Evolutionary conservation across 2,888 invertebrate genomes (phyloP).

Genomic region (Rosalia funebris): DNA sequence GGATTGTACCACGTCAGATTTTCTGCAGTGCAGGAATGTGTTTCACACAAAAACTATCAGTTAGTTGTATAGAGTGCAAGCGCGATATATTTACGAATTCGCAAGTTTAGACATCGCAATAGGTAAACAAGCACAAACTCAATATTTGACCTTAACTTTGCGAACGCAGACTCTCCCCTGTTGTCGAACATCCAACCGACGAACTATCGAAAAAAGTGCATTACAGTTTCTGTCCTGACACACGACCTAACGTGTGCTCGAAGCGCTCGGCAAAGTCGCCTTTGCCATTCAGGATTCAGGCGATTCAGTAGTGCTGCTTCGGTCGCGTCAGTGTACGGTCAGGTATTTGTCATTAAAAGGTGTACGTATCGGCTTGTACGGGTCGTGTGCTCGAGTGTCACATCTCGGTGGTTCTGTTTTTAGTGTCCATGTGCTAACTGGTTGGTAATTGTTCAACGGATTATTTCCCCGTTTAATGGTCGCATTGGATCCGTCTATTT

Average conservation of each 20-base stretch:
- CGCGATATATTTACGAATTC: too few relatives aligned
- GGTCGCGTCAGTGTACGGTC: constrained; percentile 39
- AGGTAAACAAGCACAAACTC: too few relatives aligned
- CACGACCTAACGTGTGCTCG: constrained; percentile 12
- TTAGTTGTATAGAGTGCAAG: too few relatives aligned
- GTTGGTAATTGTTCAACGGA: background rate
- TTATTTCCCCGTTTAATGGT: background rate
- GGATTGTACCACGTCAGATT: too few relatives aligned
- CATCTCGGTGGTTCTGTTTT: constrained; percentile 29
- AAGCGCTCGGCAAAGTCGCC: background rate
- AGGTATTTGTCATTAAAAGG: constrained; percentile 32
- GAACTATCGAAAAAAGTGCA: background rate
- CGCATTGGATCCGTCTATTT: background rate
- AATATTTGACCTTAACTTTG: background rate
- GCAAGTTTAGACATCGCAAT: too few relatives aligned
- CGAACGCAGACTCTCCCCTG: background rate
- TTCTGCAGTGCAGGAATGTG: too few relatives aligned
- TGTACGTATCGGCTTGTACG: constrained; percentile 19
- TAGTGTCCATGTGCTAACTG: constrained; percentile 9
- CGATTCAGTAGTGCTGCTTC: constrained; percentile 45
- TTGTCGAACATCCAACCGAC: background rate
- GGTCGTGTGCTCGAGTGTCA: constrained; percentile 22
- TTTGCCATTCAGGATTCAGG: constrained; percentile 40
- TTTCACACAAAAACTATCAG: too few relatives aligned
- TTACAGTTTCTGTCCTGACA: constrained; percentile 17